These are phyloP conservation scores for Furcifer pardalis DNA, from an alignment of 2,797 vertebrate species.

Conservation along the genomic window DNA sequence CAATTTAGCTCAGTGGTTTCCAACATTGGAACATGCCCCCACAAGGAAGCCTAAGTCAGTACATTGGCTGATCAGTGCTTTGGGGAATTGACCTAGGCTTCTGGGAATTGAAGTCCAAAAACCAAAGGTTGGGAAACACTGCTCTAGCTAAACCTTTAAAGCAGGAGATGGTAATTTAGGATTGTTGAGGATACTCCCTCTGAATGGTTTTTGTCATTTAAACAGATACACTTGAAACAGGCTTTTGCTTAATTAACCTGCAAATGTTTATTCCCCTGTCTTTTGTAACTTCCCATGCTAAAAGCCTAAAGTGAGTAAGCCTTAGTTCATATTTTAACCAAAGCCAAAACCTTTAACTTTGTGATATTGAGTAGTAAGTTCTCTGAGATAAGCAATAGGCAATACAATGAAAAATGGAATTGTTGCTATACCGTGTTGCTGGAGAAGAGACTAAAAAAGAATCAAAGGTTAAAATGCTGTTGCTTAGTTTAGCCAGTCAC, in stretches of 20 bases:
- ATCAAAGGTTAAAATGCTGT: background rate
- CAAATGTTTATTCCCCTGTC: background rate
- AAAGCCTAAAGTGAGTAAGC: too few relatives aligned
- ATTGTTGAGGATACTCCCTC: background rate
- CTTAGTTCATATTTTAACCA: background rate
- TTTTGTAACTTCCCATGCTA: background rate
- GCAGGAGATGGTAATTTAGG: background rate
- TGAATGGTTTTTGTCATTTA: background rate
- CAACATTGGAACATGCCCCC: too few relatives aligned
- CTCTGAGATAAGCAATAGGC: background rate
- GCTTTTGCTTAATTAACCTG: background rate
- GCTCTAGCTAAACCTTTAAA: background rate
- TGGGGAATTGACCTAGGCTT: too few relatives aligned
- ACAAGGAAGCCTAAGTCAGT: too few relatives aligned
- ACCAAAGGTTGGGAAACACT: too few relatives aligned
- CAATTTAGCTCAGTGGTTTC: too few relatives aligned
- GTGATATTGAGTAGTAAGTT: background rate
- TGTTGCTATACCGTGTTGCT: background rate
- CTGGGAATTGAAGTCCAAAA: too few relatives aligned
- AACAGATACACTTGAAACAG: background rate
- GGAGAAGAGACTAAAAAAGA: background rate
- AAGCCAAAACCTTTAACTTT: background rate
- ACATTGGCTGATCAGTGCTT: too few relatives aligned
- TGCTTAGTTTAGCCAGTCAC: too few relatives aligned
- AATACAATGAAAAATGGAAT: too few relatives aligned